Evolutionary conservation across 2,113 vertebrate genomes (phyloP).

Genomic region (Calyptomena viridis): DNA sequence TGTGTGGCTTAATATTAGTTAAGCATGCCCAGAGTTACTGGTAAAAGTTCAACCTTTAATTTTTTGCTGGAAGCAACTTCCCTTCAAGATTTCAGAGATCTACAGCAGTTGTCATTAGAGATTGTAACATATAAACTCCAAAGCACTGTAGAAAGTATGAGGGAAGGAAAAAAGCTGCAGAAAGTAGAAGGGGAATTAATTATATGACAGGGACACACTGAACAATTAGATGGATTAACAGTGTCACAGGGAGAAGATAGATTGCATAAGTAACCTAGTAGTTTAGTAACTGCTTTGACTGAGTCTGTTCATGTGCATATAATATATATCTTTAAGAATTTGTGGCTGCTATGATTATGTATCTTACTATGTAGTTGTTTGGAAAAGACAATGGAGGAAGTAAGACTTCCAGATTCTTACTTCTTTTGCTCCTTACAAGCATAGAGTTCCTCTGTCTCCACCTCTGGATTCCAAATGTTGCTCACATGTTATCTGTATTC

Average conservation of each 20-base stretch:
- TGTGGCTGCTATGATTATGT: background rate
- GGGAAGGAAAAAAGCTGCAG: slow-evolving; percentile 40
- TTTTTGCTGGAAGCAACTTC: slow-evolving; percentile 66
- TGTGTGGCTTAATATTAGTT: slow-evolving; percentile 54
- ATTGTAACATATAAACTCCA: slow-evolving; percentile 46
- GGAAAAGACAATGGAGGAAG: background rate
- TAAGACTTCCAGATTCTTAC: background rate
- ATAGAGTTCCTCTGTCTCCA: background rate
- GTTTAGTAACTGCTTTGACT: background rate
- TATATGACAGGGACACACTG: background rate
- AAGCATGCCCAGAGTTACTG: slow-evolving; percentile 39
- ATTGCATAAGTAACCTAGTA: background rate
- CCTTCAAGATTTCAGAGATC: slow-evolving; percentile 33
- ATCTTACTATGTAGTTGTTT: background rate
- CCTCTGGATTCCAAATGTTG: background rate
- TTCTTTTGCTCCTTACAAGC: background rate
- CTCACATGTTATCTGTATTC: background rate
- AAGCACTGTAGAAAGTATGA: slow-evolving; percentile 31
- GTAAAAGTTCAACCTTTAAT: slow-evolving; percentile 46
- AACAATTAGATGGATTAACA: background rate
- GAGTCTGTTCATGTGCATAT: background rate
- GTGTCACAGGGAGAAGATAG: background rate
- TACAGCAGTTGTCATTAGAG: slow-evolving; percentile 50
- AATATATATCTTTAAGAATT: background rate
- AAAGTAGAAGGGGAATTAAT: slow-evolving; percentile 25